Conservation (phyloP, 2,888 invertebrate genomes). For the Acleris sparsana region DNA sequence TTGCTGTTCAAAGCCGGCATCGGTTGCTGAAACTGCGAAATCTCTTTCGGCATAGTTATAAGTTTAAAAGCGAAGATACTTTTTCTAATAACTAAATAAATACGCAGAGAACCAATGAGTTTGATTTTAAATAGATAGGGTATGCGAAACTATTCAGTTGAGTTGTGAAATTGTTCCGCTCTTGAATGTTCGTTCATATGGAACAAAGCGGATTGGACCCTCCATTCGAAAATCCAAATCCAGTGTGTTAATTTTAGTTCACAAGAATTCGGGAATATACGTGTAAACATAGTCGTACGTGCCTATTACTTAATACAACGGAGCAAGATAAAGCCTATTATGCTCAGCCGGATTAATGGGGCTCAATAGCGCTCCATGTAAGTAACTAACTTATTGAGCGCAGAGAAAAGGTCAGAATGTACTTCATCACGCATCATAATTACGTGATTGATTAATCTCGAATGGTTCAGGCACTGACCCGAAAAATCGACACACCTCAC, state of each 20-base stretch:
- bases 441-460: conserved; percentile 35
- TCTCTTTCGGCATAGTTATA: no score
- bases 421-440: conserved; percentile 34
- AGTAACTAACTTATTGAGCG: conserved; percentile 28
- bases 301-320: neutral
- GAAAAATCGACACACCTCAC: conserved; percentile 24
- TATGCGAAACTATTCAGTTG: conserved; percentile 32
- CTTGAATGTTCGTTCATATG: conserved; percentile 24
- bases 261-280: conserved; percentile 7
- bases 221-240: conserved; percentile 14
- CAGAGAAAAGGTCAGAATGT: conserved; percentile 31
- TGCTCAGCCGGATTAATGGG: conserved; percentile 25
- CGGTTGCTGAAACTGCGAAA: no score
- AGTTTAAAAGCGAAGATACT: no score
- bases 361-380: conserved; percentile 26
- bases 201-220: conserved; percentile 33
- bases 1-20: no score
- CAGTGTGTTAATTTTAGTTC: conserved; percentile 20
- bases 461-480: conserved; percentile 31
- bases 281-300: neutral
- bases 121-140: conserved; percentile 15
- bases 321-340: conserved; percentile 19
- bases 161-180: conserved; percentile 28
- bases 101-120: neutral
- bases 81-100: no score